Base-by-base conservation (phyloP, 2,888 invertebrate genomes). In the Trissoscelio sp. region DNA sequence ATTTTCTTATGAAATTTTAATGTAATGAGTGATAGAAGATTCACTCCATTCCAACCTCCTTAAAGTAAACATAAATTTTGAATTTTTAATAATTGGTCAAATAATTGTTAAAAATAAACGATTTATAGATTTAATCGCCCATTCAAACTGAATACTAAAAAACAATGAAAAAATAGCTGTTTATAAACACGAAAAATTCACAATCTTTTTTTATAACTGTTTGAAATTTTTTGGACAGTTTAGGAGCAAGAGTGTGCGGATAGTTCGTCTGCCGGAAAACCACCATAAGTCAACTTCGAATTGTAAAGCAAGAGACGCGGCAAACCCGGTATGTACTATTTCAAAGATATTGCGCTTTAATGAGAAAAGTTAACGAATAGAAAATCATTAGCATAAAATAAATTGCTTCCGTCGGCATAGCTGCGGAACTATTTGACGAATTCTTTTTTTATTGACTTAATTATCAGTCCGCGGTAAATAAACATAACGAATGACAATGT, bases 171-270 rank as follows among this genome's bases (percentile, higher is more conserved):
- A 1, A 34, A 9, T 34, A 34, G 34, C 11, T 34, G 7, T 34
- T 34, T 4, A 11, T 34, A 34, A 34, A 34, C 34, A 34, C 11
- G 5, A 34, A 34, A n/a, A n/a, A n/a, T n/a, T n/a, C n/a, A n/a
- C n/a, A n/a, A n/a, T n/a, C n/a, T n/a, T n/a, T n/a, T n/a, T n/a
- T n/a, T n/a, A n/a, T n/a, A n/a, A n/a, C n/a, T n/a, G n/a, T n/a
- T n/a, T n/a, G n/a, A n/a, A n/a, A n/a, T n/a, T n/a, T n/a, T n/a
- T n/a, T n/a, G n/a, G n/a, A n/a, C n/a, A n/a, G 46, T 72, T 79
- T 55, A 86, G 67, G 60, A 90, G 90, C 72, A 90, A 90, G 79
- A 90, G 89, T 39, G 87, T 90, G 12, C 87, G 89, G 57, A 89
- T 91, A 77, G 85, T 89, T 3, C 87, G 88, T 31, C 80, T 91